Base-by-base conservation (phyloP, 2,888 invertebrate genomes). In the Tachina lurida region DNA sequence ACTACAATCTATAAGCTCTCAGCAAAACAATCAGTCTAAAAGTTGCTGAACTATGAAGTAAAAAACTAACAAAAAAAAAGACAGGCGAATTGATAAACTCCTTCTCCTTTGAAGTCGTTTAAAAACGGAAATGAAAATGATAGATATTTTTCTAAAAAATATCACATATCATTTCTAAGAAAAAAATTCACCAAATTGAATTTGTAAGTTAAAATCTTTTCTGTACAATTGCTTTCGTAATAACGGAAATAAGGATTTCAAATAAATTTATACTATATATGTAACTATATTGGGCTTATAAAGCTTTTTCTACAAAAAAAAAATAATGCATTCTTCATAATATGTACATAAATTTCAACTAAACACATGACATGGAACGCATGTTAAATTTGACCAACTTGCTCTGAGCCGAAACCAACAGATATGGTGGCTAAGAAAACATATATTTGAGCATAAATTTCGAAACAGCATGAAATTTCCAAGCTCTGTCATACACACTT, bases 301-400 rank as follows among this genome's bases (percentile, higher is more conserved):
- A 70, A 43, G 31, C 56, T 75, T 75, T 81, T 49, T 60, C 9
- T 13, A 9, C 9, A 22, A 60, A 45, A 75, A 62, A 0, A 31
- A 49, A 10, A 62, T 43, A 56, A 17, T 58, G 45, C 58, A 22
- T 10, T 54, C 62, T 68, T 68, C 63, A 41, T 39, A 71, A 47
- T 63, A 43, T 31, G 31, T 31, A 47, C 63, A 75, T 56, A 70
- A 47, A 49, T 67, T 52, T 43, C 54, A 56, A 74, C 54, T 39
- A 58, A 45, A 77, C 58, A 58, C 43, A 75, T 79, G 82, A 65
- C 60, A 79, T 45, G 39, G 49, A 82, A 75, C 54, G 74, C 78
- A 79, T 82, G 70, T 79, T 76, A 12, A 75, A 71, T 70, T 63
- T 78, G 31, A 22, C 47, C 31, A 74, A 65, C 19, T 60, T 31